Conservation (phyloP, 2,797 vertebrate species). For the Sus cebifrons region DNA sequence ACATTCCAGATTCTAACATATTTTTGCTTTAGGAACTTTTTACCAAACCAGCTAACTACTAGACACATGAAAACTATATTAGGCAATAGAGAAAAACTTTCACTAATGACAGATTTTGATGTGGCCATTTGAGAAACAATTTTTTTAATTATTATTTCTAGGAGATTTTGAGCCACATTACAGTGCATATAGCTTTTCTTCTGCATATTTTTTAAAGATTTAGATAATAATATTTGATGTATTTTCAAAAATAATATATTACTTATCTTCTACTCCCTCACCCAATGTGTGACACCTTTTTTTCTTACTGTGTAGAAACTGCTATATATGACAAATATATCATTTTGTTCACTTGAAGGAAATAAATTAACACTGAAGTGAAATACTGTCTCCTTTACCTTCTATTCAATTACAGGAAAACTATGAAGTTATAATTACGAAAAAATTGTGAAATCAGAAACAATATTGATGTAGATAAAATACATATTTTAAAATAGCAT, state of each 20-base stretch:
- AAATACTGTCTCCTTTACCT: neutral
- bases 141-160: neutral
- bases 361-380: conserved; percentile 15
- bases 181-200: neutral
- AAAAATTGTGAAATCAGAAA: conserved; percentile 52
- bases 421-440: neutral
- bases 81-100: neutral
- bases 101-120: neutral
- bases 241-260: conserved; percentile 5
- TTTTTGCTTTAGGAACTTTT: conserved; percentile 46
- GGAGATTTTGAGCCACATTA: neutral
- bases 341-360: neutral
- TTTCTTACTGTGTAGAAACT: neutral
- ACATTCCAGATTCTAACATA: neutral
- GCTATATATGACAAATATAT: neutral
- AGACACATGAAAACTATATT: neutral
- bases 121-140: neutral
- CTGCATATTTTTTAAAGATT: neutral
- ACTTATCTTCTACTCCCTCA: conserved; percentile 28
- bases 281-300: neutral
- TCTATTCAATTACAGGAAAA: conserved; percentile 6
- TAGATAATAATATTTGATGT: neutral
- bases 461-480: conserved; percentile 27
- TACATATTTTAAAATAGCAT: conserved; percentile 9
- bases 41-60: neutral